phyloP scores from a whole-genome alignment of 1,140 invertebrate species.

The Epicauta chinensis region DNA sequence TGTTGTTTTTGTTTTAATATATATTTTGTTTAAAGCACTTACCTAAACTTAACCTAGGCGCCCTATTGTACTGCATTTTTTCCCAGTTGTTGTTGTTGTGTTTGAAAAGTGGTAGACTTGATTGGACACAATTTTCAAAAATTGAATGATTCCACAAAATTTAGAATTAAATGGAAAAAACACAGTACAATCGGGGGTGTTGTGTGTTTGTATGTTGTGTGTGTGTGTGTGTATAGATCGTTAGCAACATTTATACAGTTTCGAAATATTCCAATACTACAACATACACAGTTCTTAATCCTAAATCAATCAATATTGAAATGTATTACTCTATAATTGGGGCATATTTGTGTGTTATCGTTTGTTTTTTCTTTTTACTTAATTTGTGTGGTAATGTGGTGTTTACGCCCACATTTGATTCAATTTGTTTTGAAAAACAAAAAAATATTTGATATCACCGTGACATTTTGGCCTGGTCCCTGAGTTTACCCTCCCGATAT shows the following conservation, averaged over 20 bases:
- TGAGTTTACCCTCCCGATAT: conserved; percentile 41
- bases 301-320: conserved; percentile 27
- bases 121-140: conserved; percentile 38
- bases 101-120: conserved; percentile 34
- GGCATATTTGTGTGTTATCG: too few relatives aligned
- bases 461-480: conserved; percentile 44
- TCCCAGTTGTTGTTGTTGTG: too few relatives aligned
- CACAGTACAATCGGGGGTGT: conserved; percentile 30
- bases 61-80: conserved; percentile 32
- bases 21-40: conserved; percentile 45
- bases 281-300: conserved; percentile 38
- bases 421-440: too few relatives aligned
- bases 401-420: too few relatives aligned
- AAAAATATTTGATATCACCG: conserved; percentile 43
- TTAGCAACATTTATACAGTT: conserved; percentile 32
- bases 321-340: conserved; percentile 27
- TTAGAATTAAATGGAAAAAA: conserved; percentile 18
- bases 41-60: conserved; percentile 40
- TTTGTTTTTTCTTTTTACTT: too few relatives aligned
- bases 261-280: conserved; percentile 35
- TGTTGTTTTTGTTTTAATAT: conserved; percentile 38
- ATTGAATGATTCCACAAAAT: background rate
- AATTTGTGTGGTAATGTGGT: too few relatives aligned
- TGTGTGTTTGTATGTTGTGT: conserved; percentile 24
- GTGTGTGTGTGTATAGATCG: too few relatives aligned